phyloP scores from a whole-genome alignment of 2,113 vertebrate species.

The Amazona guildingii region DNA sequence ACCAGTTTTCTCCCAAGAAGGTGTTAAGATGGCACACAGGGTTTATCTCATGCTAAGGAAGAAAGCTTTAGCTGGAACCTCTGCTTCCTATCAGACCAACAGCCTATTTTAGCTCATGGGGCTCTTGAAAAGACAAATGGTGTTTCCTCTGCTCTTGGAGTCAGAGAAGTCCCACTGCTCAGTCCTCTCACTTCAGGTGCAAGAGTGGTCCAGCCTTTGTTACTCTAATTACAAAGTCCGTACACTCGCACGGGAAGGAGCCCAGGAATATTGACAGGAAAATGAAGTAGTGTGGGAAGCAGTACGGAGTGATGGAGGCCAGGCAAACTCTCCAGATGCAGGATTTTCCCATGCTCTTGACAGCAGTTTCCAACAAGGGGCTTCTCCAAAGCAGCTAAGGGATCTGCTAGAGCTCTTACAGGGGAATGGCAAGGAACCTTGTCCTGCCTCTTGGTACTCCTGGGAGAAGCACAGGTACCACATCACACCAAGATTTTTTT shows the following conservation, averaged over 20 bases:
- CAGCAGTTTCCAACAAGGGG: not conserved
- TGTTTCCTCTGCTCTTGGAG: not conserved
- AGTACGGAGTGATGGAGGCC: not conserved
- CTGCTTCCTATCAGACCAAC: slow-evolving; percentile 50
- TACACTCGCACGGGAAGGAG: rapidly evolving
- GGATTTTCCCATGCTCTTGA: not conserved
- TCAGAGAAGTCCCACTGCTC: not conserved
- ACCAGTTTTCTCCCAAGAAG: not conserved
- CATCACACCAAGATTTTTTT: not conserved
- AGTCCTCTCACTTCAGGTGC: not conserved
- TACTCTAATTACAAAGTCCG: rapidly evolving
- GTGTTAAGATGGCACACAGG: not conserved
- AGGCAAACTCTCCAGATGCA: not conserved
- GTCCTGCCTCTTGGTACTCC: not conserved
- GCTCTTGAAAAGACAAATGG: slow-evolving; percentile 25
- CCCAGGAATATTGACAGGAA: not conserved
- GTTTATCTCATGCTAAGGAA: slow-evolving; percentile 16
- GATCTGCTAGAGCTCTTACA: not conserved
- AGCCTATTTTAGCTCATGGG: not conserved
- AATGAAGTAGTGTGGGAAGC: not conserved
- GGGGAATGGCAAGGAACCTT: not conserved
- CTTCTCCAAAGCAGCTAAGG: not conserved
- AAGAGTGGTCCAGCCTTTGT: not conserved
- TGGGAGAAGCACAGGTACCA: not conserved
- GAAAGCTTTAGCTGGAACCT: slow-evolving; percentile 4